Base-by-base conservation (phyloP, 2,113 vertebrate genomes). In the Chaenogobius annularis region DNA sequence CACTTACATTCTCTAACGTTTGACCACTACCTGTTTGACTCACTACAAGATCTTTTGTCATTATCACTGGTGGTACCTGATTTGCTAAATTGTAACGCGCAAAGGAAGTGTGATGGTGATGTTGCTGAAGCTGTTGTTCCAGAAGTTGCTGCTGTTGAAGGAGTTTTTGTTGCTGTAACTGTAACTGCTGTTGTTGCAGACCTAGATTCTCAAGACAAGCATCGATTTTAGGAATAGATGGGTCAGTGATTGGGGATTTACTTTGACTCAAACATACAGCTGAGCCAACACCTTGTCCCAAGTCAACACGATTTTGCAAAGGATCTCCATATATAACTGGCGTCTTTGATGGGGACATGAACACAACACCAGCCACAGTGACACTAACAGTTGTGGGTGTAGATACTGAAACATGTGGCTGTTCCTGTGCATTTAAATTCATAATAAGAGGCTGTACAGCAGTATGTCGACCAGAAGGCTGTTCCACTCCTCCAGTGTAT, bases 371-470 rank as follows among this genome's bases (percentile, higher is more conserved):
- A 74, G 96, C 94, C 0, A 97, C 94, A 70, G 96, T 98, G 72
- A 98, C 92, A 80, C 95, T 87, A 2, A 96, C 91, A 0, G 96
- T 97, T 77, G 94, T 96, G 50, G 96, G 87, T 19, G 94, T 94
- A 0, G 94, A 95, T 0, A 95, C 89, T 69, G 95, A 93, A 70
- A 95, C 79, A 0, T 96, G 94, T 6, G 95, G 94, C 85, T 98
- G 97, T 80, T 98, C 96, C 88, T 99, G 98, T 75, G 96, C 93
- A 0, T 98, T 98, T 58, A 99, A 92, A 77, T 99, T 99, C 89
- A 99, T 98, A 65, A 98, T 96, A 72, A 97, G 90, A 65, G 97
- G 96, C 80, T 99, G 97, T 64, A 99, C 95, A 17, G 95, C 90
- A 0, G 96, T 98, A 23, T 98, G 96, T 31, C 96, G 93, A 77